These are phyloP conservation scores for Triops cancriformis DNA, from an alignment of 1,140 invertebrate genomes.

Conservation along the genomic window DNA sequence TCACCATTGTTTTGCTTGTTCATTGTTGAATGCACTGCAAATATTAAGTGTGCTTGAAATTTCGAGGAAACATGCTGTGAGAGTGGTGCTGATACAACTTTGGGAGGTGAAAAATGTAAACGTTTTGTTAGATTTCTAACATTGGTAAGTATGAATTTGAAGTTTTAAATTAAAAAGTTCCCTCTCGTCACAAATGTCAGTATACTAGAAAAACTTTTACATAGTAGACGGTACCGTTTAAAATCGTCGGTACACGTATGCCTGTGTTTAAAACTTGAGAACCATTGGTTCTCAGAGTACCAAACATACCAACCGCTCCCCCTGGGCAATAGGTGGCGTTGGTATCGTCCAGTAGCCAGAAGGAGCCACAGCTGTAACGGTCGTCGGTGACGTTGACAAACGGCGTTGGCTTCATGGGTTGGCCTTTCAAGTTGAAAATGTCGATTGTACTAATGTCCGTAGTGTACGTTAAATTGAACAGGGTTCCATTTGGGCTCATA, in stretches of 20 bases:
- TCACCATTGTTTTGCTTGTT: no score
- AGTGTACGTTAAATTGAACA: neutral
- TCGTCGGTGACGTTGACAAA: neutral
- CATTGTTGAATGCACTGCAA: no score
- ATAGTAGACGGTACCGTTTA: neutral
- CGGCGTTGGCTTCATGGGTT: neutral
- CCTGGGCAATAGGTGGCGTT: neutral
- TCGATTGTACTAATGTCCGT: neutral
- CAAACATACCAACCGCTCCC: neutral
- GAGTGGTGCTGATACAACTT: no score
- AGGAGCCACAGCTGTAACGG: neutral
- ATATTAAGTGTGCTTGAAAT: no score
- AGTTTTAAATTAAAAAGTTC: no score
- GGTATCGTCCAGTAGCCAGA: neutral
- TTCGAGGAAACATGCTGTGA: no score
- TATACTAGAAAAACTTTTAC: neutral
- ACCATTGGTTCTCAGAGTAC: neutral
- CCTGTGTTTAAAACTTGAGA: neutral
- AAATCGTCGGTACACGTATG: neutral
- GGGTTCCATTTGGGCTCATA: neutral
- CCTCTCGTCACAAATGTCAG: no score
- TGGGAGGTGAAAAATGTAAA: no score
- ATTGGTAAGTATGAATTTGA: no score
- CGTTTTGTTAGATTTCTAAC: no score
- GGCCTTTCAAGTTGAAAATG: neutral